Evolutionary conservation across 1,140 invertebrate genomes (phyloP).

Genomic region (Drosophila nannoptera): DNA sequence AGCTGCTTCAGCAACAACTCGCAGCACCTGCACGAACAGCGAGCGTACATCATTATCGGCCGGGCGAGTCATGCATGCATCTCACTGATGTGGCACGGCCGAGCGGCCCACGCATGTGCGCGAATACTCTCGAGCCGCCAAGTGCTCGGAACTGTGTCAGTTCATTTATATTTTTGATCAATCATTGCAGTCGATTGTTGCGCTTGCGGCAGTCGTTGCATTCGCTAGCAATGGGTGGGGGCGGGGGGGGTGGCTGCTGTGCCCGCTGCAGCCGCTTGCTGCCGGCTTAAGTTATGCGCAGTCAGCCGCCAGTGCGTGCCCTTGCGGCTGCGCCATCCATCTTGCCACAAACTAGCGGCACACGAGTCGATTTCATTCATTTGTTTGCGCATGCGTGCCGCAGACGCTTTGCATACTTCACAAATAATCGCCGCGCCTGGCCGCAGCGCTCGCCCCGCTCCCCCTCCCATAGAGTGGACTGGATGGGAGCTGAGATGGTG

Average conservation of each 20-base stretch:
- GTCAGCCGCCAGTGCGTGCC: slow-evolving; percentile 15
- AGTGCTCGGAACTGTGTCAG: slow-evolving; percentile 18
- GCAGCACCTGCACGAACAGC: not conserved
- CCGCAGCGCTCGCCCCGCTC: not conserved
- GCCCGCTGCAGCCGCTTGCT: not conserved
- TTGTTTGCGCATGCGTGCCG: slow-evolving; percentile 71
- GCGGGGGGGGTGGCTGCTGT: not conserved
- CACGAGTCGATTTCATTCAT: slow-evolving; percentile 37
- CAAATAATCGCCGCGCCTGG: slow-evolving; percentile 29
- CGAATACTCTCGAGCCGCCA: not conserved
- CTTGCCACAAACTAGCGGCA: slow-evolving; percentile 54
- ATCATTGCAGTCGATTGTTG: slow-evolving; percentile 13
- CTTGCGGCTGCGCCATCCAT: slow-evolving; percentile 31
- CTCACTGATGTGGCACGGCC: not conserved
- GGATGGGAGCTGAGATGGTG: no score
- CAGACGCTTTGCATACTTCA: slow-evolving; percentile 65
- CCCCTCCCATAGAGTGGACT: not conserved
- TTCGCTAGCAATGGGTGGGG: not conserved
- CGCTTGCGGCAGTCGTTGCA: no score
- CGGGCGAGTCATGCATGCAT: not conserved
- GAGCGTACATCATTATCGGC: not conserved
- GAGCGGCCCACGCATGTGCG: not conserved
- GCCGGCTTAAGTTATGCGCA: slow-evolving; percentile 54
- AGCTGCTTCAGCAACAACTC: no score
- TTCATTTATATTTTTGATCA: slow-evolving; percentile 8